Conservation (phyloP, 2,797 vertebrate genomes). For the Todus mexicanus region DNA sequence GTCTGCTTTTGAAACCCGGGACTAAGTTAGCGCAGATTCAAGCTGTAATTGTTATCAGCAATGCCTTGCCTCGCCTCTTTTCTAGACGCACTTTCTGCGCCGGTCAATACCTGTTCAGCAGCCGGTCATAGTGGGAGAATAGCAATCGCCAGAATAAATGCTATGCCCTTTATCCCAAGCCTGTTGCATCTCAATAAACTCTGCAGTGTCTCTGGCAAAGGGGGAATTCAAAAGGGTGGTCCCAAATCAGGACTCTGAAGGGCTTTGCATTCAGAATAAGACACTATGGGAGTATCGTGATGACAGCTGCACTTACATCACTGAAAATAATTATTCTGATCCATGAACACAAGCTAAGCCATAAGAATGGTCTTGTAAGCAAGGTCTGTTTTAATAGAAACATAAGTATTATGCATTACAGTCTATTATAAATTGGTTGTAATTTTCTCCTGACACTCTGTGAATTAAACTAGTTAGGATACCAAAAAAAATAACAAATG, state of each 20-base stretch:
- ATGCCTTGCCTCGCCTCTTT: neutral
- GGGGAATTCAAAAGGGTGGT: conserved; percentile 49
- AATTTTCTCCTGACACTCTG: conserved; percentile 80
- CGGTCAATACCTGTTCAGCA: conserved; percentile 52
- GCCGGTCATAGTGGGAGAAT: conserved; percentile 29
- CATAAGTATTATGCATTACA: conserved; percentile 70
- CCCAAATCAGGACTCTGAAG: conserved; percentile 40
- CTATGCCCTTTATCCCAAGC: conserved; percentile 37
- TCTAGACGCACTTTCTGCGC: neutral
- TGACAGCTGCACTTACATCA: conserved; percentile 63
- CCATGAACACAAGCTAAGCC: conserved; percentile 60
- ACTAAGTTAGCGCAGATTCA: neutral
- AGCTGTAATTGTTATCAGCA: neutral
- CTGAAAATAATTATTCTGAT: conserved; percentile 68
- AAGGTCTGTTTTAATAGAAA: conserved; percentile 73
- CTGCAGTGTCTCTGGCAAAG: neutral
- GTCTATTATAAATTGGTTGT: conserved; percentile 77
- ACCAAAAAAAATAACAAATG: conserved; percentile 72
- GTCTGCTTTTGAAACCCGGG: neutral
- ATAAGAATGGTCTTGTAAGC: conserved; percentile 62
- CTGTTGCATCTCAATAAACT: conserved; percentile 49
- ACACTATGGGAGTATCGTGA: conserved; percentile 58
- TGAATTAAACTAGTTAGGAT: conserved; percentile 82
- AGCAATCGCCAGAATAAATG: conserved; percentile 12
- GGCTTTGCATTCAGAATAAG: conserved; percentile 53